phyloP scores from a whole-genome alignment of 2,888 invertebrate species.

The Acanthococcus lagerstroemiae region DNA sequence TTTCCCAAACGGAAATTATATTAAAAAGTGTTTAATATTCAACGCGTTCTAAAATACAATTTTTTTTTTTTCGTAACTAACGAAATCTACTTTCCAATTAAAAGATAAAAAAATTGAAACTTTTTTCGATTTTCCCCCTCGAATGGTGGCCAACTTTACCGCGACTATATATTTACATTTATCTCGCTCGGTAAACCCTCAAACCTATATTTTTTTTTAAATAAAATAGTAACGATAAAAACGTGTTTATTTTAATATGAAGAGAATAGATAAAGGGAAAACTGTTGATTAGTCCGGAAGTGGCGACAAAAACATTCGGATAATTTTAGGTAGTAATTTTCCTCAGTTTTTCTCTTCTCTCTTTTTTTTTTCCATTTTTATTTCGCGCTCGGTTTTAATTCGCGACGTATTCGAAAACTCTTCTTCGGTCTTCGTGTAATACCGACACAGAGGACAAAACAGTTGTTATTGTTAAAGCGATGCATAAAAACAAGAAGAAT shows the following conservation, averaged over 20 bases:
- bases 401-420: too few species aligned
- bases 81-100: neutral
- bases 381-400: too few species aligned
- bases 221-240: neutral
- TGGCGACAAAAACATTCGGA: neutral
- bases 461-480: too few species aligned
- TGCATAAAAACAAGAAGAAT: too few species aligned
- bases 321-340: neutral
- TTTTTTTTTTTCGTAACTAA: neutral
- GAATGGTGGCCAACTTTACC: too few species aligned
- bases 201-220: too few species aligned
- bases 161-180: too few species aligned
- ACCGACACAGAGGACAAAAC: too few species aligned
- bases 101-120: neutral
- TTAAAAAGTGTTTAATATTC: neutral
- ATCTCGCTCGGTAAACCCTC: too few species aligned
- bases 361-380: too few species aligned
- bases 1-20: neutral
- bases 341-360: too few species aligned
- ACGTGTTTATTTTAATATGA: neutral
- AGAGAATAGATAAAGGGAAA: neutral
- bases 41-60: neutral
- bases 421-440: too few species aligned
- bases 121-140: neutral
- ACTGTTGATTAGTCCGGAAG: neutral